Evolutionary conservation across 2,797 vertebrate species (phyloP).

Genomic region (Phylloscopus collybita): DNA sequence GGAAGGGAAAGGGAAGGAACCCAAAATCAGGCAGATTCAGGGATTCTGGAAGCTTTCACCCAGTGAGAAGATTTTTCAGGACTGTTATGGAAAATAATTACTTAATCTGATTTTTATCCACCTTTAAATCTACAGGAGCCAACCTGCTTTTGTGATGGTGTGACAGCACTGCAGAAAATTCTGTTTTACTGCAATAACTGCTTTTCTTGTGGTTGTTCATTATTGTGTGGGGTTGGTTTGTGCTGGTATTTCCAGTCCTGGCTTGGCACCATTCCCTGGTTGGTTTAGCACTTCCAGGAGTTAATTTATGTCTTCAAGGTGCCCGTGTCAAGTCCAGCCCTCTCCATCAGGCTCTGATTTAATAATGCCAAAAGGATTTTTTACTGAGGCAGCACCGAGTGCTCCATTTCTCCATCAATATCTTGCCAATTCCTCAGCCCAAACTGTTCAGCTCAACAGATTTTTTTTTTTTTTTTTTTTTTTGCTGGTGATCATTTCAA

Average conservation of each 20-base stretch:
- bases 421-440: not conserved
- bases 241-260: not conserved
- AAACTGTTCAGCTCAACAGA: not conserved
- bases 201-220: not conserved
- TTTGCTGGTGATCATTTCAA: not conserved
- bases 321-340: not conserved
- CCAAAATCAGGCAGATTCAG: not conserved
- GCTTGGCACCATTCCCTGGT: not conserved
- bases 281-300: not conserved
- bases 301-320: not conserved
- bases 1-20: too few species aligned
- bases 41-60: not conserved
- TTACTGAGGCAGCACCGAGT: constrained; percentile 14
- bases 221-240: not conserved
- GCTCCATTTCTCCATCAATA: not conserved
- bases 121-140: not conserved
- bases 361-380: not conserved
- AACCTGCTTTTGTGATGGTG: not conserved
- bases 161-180: not conserved
- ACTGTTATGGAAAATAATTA: not conserved
- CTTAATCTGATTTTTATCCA: not conserved
- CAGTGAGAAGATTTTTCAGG: not conserved
- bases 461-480: not conserved
- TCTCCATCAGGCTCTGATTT: constrained; percentile 12
- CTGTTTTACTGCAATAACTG: accelerated